Evolutionary conservation across 1,140 invertebrate genomes (phyloP), one percentile per base, ranked within the genome.

Genomic region (Drosophila chauvacae): DNA sequence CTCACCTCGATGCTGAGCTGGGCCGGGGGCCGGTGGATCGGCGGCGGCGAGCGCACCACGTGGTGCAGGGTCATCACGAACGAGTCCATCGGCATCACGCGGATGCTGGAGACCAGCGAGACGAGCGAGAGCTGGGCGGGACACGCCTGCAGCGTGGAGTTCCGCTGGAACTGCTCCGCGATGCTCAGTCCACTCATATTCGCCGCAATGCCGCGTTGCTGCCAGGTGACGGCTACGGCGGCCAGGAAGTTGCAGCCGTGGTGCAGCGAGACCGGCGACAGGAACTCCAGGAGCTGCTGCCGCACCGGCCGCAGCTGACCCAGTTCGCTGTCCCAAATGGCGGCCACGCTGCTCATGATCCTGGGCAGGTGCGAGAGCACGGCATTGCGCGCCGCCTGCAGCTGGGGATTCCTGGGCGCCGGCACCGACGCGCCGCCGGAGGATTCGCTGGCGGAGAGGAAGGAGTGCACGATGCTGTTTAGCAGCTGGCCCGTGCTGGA

Each of bases 141-240:
- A 92, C 95, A 95, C 16, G 95, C 95, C 81, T 95, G 94, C 9
- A 95, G 95, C 3, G 76, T 62, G 42, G 91, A 92, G 42, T 92
- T 92, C n/a, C 83, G 77, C 42, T 82, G 81, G 55, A 91, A 92
- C 58, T 92, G 91, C 55, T 91, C 91, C 2, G 74, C 7, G 18
- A 92, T 91, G 37, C 66, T 69, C 66, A 96, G 90, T 57, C 35
- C 68, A 41, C 26, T 64, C 71, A 41, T 48, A 64, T 47, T 69
- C 16, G 39, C 41, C 37, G 50, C 60, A 16, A 37, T 59, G 14
- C 95, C 94, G 55, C 96, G 94, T 81, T 98, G 97, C 90, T 97
- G 95, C 97, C 97, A 98, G 39, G 97, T 97, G 44, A 97, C 95
- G n/a, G 97, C 96, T 69, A 98, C 94, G 14, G 97, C 96, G 20